Percentiles rank a stretch among this genome's conserved stretches.
phyloP scores from a whole-genome alignment of 30 jellyfish, hydroid and myxozoan genomes.

The Rhopilema esculentum region DNA sequence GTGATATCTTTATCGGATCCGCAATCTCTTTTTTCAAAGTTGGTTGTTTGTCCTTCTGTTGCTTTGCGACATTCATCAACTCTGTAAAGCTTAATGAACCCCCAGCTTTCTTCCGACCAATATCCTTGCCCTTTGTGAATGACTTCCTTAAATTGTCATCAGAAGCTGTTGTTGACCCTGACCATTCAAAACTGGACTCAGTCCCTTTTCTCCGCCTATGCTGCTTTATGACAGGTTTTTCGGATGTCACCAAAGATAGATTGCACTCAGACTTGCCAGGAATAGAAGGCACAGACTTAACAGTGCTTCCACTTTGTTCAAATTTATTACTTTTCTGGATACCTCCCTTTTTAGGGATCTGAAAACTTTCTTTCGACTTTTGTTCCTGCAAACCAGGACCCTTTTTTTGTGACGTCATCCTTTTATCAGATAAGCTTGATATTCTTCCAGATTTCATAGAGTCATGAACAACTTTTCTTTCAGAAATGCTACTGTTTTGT shows the following conservation, averaged over 20 bases:
- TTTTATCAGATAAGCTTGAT: neutral
- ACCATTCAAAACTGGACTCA: conserved; percentile 59
- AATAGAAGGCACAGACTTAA: neutral
- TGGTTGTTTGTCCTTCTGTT: conserved; percentile 62
- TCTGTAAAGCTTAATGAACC: conserved; percentile 77
- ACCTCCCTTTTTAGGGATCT: conserved; percentile 9
- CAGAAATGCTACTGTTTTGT: neutral
- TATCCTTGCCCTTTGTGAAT: neutral
- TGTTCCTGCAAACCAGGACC: neutral
- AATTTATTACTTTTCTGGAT: neutral
- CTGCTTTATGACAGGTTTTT: conserved; percentile 3
- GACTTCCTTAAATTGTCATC: neutral
- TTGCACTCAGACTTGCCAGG: neutral
- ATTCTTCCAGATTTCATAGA: neutral
- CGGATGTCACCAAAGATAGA: neutral
- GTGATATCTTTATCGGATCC: neutral
- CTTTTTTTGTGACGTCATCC: neutral
- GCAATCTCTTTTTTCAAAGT: neutral
- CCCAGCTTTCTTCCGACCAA: neutral
- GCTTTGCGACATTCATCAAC: conserved; percentile 78
- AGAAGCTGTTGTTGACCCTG: conserved; percentile 29
- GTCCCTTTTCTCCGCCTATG: conserved; percentile 29
- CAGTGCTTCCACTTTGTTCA: neutral
- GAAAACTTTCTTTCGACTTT: neutral
- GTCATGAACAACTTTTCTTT: neutral